phyloP scores from a whole-genome alignment of 2,888 invertebrate genomes.

The Scaptomyza cyrtandrae region DNA sequence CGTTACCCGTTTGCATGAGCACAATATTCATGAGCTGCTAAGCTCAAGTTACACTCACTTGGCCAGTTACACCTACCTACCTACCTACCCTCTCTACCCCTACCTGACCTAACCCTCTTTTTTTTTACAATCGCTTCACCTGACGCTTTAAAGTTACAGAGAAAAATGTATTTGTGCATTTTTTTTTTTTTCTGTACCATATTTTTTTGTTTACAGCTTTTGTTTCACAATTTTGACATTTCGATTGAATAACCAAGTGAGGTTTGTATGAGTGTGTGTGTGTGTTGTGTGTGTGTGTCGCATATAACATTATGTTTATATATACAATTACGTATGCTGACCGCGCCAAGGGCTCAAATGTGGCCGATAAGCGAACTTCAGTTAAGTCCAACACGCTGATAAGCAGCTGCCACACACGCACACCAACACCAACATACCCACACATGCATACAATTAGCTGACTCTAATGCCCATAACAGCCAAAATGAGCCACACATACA shows the following conservation, averaged over 20 bases:
- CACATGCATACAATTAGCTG: slow-evolving; percentile 59
- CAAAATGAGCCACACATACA: slow-evolving; percentile 33
- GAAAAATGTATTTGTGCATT: slow-evolving; percentile 68
- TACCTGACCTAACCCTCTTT: neutral
- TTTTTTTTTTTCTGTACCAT: slow-evolving; percentile 2
- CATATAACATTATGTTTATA: slow-evolving; percentile 63
- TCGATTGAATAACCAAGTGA: slow-evolving; percentile 72
- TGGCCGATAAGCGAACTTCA: slow-evolving; percentile 69
- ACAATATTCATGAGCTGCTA: slow-evolving; percentile 82
- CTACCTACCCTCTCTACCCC: neutral
- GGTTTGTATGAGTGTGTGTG: slow-evolving; percentile 1
- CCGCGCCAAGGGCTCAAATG: slow-evolving; percentile 75
- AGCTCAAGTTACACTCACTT: slow-evolving; percentile 80
- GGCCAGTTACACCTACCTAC: slow-evolving; percentile 22
- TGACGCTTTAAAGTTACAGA: slow-evolving; percentile 42
- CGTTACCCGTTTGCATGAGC: slow-evolving; percentile 80
- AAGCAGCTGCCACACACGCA: slow-evolving; percentile 65
- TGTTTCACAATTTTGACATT: slow-evolving; percentile 68
- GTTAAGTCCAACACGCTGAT: slow-evolving; percentile 66
- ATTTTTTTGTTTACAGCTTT: slow-evolving; percentile 21
- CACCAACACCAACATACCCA: slow-evolving; percentile 21
- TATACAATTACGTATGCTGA: slow-evolving; percentile 68
- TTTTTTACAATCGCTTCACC: slow-evolving; percentile 60
- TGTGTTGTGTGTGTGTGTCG: slow-evolving; percentile 1
- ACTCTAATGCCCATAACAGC: slow-evolving; percentile 56